These are phyloP conservation scores for Papilio protenor DNA, from an alignment of 2,888 invertebrate species.

Conservation along the genomic window DNA sequence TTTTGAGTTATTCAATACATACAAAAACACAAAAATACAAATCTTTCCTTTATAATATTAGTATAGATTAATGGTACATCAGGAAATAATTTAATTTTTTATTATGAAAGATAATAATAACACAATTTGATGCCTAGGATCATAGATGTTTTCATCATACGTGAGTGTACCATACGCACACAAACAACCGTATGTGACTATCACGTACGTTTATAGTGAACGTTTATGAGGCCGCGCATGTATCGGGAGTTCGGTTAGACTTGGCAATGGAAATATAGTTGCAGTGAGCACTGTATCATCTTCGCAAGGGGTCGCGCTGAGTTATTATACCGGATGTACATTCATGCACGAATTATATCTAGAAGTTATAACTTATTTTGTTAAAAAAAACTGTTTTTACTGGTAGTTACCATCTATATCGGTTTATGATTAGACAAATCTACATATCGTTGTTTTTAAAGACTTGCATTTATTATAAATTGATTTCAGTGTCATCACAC, in stretches of 20 bases:
- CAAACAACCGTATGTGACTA: slow-evolving; percentile 3
- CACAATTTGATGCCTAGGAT: no score
- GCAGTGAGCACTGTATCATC: slow-evolving; percentile 64
- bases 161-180: slow-evolving; percentile 11
- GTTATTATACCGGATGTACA: slow-evolving; percentile 56
- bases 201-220: slow-evolving; percentile 36
- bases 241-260: slow-evolving; percentile 47
- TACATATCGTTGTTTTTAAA: no score
- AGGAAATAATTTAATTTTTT: no score
- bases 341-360: slow-evolving; percentile 34
- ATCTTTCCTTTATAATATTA: no score
- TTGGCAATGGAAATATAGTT: slow-evolving; percentile 57
- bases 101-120: no score
- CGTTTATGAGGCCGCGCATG: slow-evolving; percentile 37
- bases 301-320: slow-evolving; percentile 59
- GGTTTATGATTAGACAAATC: no score
- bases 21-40: no score
- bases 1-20: no score
- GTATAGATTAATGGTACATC: no score
- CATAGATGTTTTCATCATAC: background rate
- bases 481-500: background rate
- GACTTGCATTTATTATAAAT: background rate
- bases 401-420: no score
- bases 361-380: no score
- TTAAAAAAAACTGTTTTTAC: no score